Conservation (phyloP, 2,797 vertebrate genomes). For the Acropternis orthonyx region DNA sequence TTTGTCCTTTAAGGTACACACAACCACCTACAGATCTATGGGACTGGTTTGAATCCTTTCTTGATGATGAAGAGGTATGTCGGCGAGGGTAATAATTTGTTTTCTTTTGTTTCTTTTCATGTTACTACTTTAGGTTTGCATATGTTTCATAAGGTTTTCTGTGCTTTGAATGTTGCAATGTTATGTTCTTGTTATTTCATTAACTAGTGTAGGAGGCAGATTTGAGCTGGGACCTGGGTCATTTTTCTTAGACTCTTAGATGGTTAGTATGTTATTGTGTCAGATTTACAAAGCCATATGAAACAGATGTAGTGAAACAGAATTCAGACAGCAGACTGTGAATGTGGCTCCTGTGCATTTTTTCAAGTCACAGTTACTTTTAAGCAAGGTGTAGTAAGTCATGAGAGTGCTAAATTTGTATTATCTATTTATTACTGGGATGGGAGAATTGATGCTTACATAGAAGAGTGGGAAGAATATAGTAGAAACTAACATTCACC, state of each 20-base stretch:
- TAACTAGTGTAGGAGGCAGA: background rate
- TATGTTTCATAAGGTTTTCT: background rate
- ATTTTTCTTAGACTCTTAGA: background rate
- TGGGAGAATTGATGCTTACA: background rate
- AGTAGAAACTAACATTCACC: background rate
- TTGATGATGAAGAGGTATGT: conserved; percentile 99
- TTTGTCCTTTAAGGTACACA: conserved; percentile 87
- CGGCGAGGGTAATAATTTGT: conserved; percentile 91
- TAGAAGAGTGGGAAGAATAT: background rate
- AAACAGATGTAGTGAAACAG: background rate
- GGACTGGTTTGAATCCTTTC: conserved; percentile 98
- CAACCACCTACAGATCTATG: conserved; percentile 96
- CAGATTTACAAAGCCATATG: background rate
- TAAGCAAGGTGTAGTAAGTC: background rate
- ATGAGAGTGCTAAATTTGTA: background rate
- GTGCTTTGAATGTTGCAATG: background rate
- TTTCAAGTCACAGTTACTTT: background rate
- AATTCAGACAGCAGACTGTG: background rate
- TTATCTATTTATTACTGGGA: background rate
- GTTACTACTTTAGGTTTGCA: background rate
- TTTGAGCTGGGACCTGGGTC: background rate
- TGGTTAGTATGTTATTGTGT: background rate
- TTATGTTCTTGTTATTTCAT: background rate
- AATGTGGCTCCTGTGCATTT: background rate
- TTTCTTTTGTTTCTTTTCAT: conserved; percentile 76